Base-by-base conservation (phyloP, 2,113 vertebrate genomes). In the Aphelocoma coerulescens region DNA sequence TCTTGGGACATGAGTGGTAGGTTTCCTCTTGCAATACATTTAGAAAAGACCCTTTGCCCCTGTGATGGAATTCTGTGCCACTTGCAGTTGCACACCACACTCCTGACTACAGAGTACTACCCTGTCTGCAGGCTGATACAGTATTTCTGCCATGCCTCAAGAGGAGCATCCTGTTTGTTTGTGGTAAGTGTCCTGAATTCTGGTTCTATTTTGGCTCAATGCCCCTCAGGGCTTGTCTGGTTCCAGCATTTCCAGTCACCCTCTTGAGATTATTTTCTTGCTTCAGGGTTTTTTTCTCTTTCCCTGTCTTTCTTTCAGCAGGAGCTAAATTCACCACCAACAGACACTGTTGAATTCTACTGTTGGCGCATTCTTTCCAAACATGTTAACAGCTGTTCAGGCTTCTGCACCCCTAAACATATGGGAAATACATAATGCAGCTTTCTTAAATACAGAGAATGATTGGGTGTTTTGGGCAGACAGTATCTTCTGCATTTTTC, bases 381-480 rank as follows among this genome's bases (percentile, higher is more conserved):
- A 30, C 16, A 12, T 8, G 7, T 51, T 39, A 30, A 46, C 10
- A 35, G 43, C 54, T 35, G 32, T 61, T 69, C 66, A 66, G 57
- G 7, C 30, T 82, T 63, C 37, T n/a, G 20, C 37, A 63, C 10
- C 44, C 26, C 16, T 32, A 55, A 54, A 43, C 10, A 8, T n/a
- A 8, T n/a, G 59, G 49, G 21, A 55, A 57, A 55, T 46, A 21
- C 0, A 44, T 19, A 9, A 17, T 30, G 14, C 28, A 75, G 24
- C 39, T 81, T 82, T 59, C 75, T 54, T 72, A 63, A 15, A 46
- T 16, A 10, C 27, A 43, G 35, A 58, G 30, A 58, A 55, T 2
- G 11, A 35, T 0, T 9, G 30, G 23, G 11, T 1, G 0, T 4
- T 67, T 73, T 48, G 54, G 20, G 43, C 24, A 48, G 21, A 32